Evolutionary conservation across 2,797 vertebrate genomes (phyloP), one percentile per base, ranked within the genome.

Genomic region (Peromyscus melanophrys): DNA sequence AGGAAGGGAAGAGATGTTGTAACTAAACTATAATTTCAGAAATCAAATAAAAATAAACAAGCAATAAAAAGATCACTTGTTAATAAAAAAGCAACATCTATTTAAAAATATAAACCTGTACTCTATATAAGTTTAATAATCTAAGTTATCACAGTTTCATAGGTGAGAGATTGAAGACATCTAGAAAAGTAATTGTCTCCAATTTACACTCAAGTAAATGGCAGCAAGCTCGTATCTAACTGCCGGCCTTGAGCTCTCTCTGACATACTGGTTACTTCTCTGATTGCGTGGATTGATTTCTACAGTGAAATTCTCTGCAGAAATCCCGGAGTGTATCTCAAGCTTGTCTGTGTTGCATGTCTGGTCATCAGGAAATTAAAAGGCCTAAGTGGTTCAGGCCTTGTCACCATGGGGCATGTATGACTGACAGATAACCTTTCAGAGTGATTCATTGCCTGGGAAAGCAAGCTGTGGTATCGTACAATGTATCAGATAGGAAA

Each of bases 361-460:
- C 69, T 95, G 92, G 61, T 43, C 84, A 90, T 92, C 61, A 71
- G 75, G 77, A 95, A 84, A 92, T 94, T 93, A 92, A 90, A 95
- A 97, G 88, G 12, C 57, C 29, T 96, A 43, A 63, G 14, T 90
- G 78, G 43, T 63, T 92, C 71, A 57, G 81, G 37, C 31, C 76
- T 10, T 93, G 78, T 95, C 87, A 81, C 52, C 37, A 40, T 8
- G 63, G 52, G 49, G 46, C 73, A 85, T 14, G 8, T n/a, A 29
- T 16, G 59, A 95, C 43, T 85, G 90, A 90, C 80, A 87, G 46
- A 80, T 91, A 88, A 88, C 78, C 13, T 92, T 93, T 95, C 46
- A 31, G n/a, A 23, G 23, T 73, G 92, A 93, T 78, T 85, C 61
- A n/a, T 85, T 93, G 81, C 71, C 77, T 80, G 12, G 1, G 1